Evolutionary conservation across 2,113 vertebrate species (phyloP).

Genomic region (Isichthys henryi): DNA sequence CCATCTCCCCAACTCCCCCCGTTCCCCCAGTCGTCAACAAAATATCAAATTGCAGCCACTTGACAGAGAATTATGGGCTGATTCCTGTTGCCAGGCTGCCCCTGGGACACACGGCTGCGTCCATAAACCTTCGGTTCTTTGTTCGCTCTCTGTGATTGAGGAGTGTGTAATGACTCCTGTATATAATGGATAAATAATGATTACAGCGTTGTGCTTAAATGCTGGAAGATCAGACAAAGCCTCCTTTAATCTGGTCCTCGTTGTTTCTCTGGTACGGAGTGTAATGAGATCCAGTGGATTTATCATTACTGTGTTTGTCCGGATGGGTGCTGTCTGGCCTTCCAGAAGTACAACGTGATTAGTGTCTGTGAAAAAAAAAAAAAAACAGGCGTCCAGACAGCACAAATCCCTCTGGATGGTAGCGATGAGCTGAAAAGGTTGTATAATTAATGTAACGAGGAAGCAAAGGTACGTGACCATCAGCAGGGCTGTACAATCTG

Average conservation of each 20-base stretch:
- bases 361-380: slow-evolving; percentile 8
- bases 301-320: slow-evolving; percentile 38
- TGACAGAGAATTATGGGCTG: background rate
- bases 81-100: background rate
- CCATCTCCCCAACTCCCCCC: background rate
- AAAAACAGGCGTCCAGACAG: background rate
- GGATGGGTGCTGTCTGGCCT: slow-evolving; percentile 38
- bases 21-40: background rate
- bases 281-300: slow-evolving; percentile 51
- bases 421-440: background rate
- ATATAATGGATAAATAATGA: slow-evolving; percentile 52
- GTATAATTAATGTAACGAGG: background rate
- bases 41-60: background rate
- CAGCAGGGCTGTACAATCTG: background rate
- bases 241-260: slow-evolving; percentile 46
- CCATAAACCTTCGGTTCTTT: background rate
- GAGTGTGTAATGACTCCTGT: slow-evolving; percentile 27
- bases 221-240: slow-evolving; percentile 38
- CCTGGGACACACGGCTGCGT: background rate
- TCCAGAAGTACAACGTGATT: slow-evolving; percentile 40
- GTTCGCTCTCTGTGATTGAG: slow-evolving; percentile 1
- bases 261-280: slow-evolving; percentile 44
- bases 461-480: background rate
- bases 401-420: background rate
- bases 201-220: slow-evolving; percentile 43